Conservation (phyloP, 1,140 invertebrate species). For the Sitobion miscanthi region DNA sequence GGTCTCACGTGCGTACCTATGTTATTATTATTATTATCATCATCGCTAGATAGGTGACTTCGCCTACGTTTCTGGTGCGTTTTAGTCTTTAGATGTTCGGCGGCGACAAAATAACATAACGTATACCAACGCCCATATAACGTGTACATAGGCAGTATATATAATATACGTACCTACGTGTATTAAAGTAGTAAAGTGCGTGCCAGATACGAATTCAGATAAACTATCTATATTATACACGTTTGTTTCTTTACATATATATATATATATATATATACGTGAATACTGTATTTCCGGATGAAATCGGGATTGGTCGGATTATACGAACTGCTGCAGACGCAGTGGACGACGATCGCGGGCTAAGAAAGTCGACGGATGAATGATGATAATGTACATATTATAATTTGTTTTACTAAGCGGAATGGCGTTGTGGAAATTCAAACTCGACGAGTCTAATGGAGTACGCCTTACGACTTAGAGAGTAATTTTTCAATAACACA, state of each 20-base stretch:
- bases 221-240: background rate
- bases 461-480: background rate
- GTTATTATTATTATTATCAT: background rate
- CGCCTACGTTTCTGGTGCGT: background rate
- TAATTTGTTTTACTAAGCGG: background rate
- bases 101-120: background rate
- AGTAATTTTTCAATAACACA: background rate
- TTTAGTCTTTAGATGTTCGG: background rate
- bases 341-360: background rate
- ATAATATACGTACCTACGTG: background rate
- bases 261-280: background rate
- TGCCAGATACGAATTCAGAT: background rate
- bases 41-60: background rate
- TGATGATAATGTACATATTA: background rate
- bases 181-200: background rate
- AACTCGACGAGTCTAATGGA: background rate
- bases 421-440: background rate
- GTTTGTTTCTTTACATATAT: background rate
- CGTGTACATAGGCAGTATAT: background rate
- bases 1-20: background rate
- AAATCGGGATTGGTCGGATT: background rate
- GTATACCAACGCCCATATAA: background rate
- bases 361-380: constrained; percentile 5
- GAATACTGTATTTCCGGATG: background rate
- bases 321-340: background rate